Conservation (phyloP, 2,797 vertebrate species). For the Pygocentrus nattereri region DNA sequence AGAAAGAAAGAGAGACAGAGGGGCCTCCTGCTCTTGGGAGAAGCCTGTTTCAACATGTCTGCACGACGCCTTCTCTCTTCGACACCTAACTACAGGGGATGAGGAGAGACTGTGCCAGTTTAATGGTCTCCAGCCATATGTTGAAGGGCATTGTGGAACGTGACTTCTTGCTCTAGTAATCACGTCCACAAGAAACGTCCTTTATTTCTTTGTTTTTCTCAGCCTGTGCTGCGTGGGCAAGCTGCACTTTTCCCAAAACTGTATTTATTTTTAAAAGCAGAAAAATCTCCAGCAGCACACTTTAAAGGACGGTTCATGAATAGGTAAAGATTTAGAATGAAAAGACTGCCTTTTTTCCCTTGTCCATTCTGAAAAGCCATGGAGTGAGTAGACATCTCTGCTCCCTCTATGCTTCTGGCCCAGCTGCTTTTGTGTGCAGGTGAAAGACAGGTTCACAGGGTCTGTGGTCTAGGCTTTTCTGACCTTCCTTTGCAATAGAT, state of each 20-base stretch:
- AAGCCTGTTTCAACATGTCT: conserved; percentile 59
- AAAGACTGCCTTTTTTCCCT: background rate
- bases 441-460: conserved; percentile 74
- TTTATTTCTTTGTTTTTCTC: conserved; percentile 14
- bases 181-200: conserved; percentile 16
- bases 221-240: background rate
- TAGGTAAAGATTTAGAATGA: conserved; percentile 9
- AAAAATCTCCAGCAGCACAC: background rate
- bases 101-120: conserved; percentile 45
- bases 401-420: conserved; percentile 38
- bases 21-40: conserved; percentile 56
- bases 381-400: background rate
- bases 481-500: conserved; percentile 73
- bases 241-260: background rate
- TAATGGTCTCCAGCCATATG: conserved; percentile 58
- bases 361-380: background rate
- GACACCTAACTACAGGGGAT: conserved; percentile 55
- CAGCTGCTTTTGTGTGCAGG: conserved; percentile 66
- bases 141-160: conserved; percentile 37
- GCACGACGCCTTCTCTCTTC: conserved; percentile 49
- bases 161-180: conserved; percentile 46
- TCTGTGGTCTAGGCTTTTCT: conserved; percentile 71
- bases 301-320: conserved; percentile 13
- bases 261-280: background rate
- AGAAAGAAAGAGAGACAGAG: conserved; percentile 40